Evolutionary conservation across 2,113 vertebrate genomes (phyloP), one percentile per base, ranked within the genome.

Genomic region (Mesitornis unicolor): DNA sequence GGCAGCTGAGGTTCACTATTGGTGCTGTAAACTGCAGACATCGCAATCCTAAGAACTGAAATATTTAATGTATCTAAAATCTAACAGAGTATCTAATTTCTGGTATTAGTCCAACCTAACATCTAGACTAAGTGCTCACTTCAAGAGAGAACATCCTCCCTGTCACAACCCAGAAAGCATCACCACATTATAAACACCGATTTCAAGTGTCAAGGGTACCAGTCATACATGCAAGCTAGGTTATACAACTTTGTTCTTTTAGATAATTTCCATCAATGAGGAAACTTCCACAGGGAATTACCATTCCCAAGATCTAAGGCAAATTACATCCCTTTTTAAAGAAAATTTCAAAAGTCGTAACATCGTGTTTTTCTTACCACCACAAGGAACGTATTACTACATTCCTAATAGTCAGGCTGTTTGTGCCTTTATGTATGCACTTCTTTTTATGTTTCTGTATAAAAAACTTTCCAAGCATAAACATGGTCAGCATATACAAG

Each of bases 341-440:
- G 6, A 2, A 7, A 29, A 33, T 28, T 60, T 59, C 36, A 9
- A 16, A 28, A 57, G 67, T 4, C 0, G 0, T 29, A 54, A n/a
- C 2, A 57, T 12, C 13, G 38, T 19, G 3, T 5, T 67, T 47
- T 70, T 73, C 48, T 35, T 57, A 67, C 11, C 31, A 12, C 0
- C 2, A 57, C 19, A 12, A 85, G 40, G 11, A 68, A 40, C 2
- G 1, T 29, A 51, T 13, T 74, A 68, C 10, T 56, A 63, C 20
- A 65, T 51, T 59, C 26, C 57, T n/a, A 53, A 29, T 2, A 8
- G 5, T 28, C 61, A 77, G 33, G 25, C 25, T 48, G 16, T 48
- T 70, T n/a, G 19, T 50, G 29, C 10, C 8, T 88, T 75, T 2
- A 40, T 2, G 13, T 8, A 22, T 10, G 6, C 9, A 48, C 7